Evolutionary conservation across 2,797 vertebrate genomes (phyloP).

Genomic region (Momotus momota): DNA sequence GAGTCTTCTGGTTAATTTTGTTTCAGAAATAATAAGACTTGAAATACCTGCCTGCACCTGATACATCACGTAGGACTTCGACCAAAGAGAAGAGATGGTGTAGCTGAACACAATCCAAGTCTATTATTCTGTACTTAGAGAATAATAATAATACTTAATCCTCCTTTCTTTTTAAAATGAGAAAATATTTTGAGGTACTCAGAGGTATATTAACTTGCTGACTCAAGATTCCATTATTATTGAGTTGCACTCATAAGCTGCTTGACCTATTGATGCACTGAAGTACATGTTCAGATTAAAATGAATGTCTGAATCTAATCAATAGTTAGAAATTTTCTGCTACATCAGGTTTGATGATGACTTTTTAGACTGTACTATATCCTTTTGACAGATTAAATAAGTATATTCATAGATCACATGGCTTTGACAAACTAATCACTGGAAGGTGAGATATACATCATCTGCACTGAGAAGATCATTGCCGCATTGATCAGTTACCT

Average conservation of each 20-base stretch:
- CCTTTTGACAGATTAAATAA: conserved; percentile 58
- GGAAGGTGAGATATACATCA: conserved; percentile 40
- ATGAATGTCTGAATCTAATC: conserved; percentile 43
- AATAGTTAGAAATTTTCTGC: conserved; percentile 62
- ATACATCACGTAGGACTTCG: background rate
- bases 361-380: conserved; percentile 51
- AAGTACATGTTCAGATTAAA: conserved; percentile 31
- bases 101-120: background rate
- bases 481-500: conserved; percentile 52
- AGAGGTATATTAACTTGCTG: conserved; percentile 1
- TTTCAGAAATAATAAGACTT: background rate
- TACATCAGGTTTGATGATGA: conserved; percentile 57
- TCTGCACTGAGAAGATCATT: conserved; percentile 16
- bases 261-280: conserved; percentile 46
- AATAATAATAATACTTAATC: background rate
- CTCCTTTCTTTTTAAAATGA: background rate
- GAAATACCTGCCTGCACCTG: background rate
- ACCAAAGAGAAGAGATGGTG: background rate
- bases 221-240: conserved; percentile 2
- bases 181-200: background rate
- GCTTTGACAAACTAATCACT: conserved; percentile 64
- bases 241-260: background rate
- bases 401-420: conserved; percentile 47
- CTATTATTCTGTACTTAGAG: background rate
- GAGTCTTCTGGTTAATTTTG: background rate